Evolutionary conservation across 2,888 invertebrate species (phyloP).

Genomic region (Parthenolecanium corni): DNA sequence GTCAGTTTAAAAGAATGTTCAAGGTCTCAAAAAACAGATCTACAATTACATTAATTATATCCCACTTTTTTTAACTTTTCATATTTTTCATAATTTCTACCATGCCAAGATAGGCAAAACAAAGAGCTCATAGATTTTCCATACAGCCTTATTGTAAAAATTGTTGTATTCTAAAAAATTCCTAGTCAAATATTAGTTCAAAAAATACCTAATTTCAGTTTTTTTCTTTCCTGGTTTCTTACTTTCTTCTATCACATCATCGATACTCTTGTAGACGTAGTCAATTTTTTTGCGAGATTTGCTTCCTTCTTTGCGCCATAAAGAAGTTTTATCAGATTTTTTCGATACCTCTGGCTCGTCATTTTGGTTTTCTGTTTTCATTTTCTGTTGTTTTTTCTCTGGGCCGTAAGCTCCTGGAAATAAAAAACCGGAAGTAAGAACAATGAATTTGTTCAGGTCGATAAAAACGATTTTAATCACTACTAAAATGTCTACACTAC

Average conservation of each 20-base stretch:
- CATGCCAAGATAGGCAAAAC: too few species aligned
- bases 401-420: slow-evolving; percentile 69
- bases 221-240: slow-evolving; percentile 39
- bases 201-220: slow-evolving; percentile 34
- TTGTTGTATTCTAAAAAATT: background rate
- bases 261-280: slow-evolving; percentile 72
- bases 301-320: slow-evolving; percentile 54
- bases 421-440: slow-evolving; percentile 6
- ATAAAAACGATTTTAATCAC: background rate
- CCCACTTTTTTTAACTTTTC: too few species aligned
- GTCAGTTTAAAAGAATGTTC: background rate
- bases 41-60: too few species aligned
- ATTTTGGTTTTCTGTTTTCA: slow-evolving; percentile 25
- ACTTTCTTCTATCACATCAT: slow-evolving; percentile 81
- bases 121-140: background rate
- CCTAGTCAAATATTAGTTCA: slow-evolving; percentile 2
- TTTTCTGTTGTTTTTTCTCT: slow-evolving; percentile 53
- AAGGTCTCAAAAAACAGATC: too few species aligned
- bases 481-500: too few species aligned
- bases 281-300: slow-evolving; percentile 48
- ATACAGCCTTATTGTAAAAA: background rate
- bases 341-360: slow-evolving; percentile 39
- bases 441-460: background rate
- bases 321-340: slow-evolving; percentile 47
- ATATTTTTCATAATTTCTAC: too few species aligned